Base-by-base conservation (phyloP, 23 tunicate genomes). In the Halocynthia aurantium region DNA sequence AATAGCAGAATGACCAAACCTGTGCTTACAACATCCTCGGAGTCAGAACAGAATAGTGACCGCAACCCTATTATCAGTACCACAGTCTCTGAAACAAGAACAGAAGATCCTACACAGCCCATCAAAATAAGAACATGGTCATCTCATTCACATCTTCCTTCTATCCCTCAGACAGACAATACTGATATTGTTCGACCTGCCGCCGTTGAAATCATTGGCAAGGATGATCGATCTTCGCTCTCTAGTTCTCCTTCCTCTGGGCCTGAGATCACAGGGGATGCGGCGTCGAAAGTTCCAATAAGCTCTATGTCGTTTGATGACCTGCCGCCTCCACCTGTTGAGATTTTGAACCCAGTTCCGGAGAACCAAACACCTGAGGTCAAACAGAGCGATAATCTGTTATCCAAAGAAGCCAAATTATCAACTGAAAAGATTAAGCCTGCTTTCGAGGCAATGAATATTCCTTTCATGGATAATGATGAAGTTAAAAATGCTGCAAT, bases 91-190 rank as follows among this genome's bases (percentile, higher is more conserved):
- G 44, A 31, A 31, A 31, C 44, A 31, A 31, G 44, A 31, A 31
- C 44, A 31, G 22, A 22, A 6, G 10, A 54, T 40, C 80, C 75
- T 75, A 49, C 80, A 54, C 57, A 60, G 8, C 71, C 83, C 17
- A 50, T 50, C 12, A 81, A 76, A 56, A 72, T 87, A 55, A 80
- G 82, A 57, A 69, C 96, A 15, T 89, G 96, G 96, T 86, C 96
- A 7, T 89, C 96, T 22, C 85, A 81, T 55, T 89, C 96, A 49
- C 76, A 89, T 53, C 80, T 89, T 67, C 96, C 96, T 5, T 62
- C 95, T 10, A 74, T 74, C 22, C 78, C 78, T 10, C 15, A 53
- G 64, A 54, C 50, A 51, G 70, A 65, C 22, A 40, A 40, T 10
- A 8, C 1, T 56, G 78, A 56, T 6, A 6, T 5, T 9, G 63